Evolutionary conservation across 2,797 vertebrate genomes (phyloP).

Genomic region (Mus minutoides): DNA sequence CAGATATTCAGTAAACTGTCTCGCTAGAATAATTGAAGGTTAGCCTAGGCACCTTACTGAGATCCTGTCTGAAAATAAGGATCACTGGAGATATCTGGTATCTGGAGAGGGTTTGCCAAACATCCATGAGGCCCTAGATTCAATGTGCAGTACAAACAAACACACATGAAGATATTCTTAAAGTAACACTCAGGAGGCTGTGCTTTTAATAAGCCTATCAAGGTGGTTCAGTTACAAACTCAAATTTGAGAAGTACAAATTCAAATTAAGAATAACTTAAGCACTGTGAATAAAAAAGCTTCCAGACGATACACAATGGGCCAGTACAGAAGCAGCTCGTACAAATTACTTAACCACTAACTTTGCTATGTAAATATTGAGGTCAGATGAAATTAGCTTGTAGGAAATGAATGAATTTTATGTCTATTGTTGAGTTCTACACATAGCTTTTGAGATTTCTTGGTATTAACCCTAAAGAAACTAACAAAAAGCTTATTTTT

Average conservation of each 20-base stretch:
- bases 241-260: constrained; percentile 8
- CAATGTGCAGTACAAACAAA: background rate
- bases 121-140: background rate
- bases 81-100: background rate
- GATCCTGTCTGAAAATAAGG: background rate
- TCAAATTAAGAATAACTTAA: constrained; percentile 18
- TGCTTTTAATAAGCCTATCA: background rate
- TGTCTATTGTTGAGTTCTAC: background rate
- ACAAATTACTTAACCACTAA: background rate
- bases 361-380: background rate
- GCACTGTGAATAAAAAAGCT: background rate
- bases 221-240: background rate
- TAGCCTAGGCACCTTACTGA: background rate
- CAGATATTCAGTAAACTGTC: background rate
- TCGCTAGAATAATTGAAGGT: too few relatives aligned
- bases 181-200: background rate
- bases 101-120: background rate
- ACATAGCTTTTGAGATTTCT: background rate
- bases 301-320: background rate
- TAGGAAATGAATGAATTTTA: constrained; percentile 35
- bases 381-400: background rate
- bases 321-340: background rate
- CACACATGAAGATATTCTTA: background rate
- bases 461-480: background rate
- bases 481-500: background rate